Percentiles rank a stretch among this genome's conserved stretches.
Conservation (phyloP, 1,140 invertebrate species). For the Brachionus calyciflorus region DNA sequence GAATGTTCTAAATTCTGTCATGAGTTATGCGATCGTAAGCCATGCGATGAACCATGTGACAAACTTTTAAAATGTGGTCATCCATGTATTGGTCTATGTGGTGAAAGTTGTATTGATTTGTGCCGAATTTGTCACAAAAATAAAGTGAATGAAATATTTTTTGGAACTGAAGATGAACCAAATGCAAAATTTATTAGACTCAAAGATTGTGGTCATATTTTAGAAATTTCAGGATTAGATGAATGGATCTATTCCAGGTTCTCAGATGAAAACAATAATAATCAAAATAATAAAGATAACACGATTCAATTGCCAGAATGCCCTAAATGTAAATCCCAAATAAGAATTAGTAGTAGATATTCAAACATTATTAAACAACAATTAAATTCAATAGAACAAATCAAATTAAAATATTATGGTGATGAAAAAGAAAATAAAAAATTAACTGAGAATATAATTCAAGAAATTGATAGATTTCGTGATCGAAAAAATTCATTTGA, state of each 20-base stretch:
- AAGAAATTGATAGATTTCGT: not conserved
- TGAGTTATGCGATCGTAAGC: constrained; percentile 64
- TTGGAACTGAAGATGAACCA: constrained; percentile 58
- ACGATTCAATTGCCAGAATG: constrained; percentile 66
- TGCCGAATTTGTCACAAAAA: constrained; percentile 39
- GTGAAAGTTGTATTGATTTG: constrained; percentile 61
- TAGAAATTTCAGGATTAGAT: constrained; percentile 66
- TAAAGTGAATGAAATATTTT: constrained; percentile 63
- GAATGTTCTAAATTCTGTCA: constrained; percentile 65
- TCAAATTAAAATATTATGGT: constrained; percentile 32
- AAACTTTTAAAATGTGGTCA: constrained; percentile 65
- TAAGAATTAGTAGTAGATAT: constrained; percentile 63
- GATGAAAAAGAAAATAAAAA: not conserved
- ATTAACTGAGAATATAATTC: not conserved
- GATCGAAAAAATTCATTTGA: not conserved
- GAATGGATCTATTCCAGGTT: constrained; percentile 59
- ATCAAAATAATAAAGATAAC: constrained; percentile 11
- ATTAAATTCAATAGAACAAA: constrained; percentile 22
- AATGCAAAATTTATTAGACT: constrained; percentile 63
- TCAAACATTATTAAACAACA: constrained; percentile 1
- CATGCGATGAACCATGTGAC: constrained; percentile 60
- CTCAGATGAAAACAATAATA: constrained; percentile 47
- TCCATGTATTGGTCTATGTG: constrained; percentile 65
- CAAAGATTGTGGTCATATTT: constrained; percentile 67
- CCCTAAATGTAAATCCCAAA: constrained; percentile 67